Base-by-base conservation (phyloP, 1,140 invertebrate genomes). In the Drosophila asahinai region DNA sequence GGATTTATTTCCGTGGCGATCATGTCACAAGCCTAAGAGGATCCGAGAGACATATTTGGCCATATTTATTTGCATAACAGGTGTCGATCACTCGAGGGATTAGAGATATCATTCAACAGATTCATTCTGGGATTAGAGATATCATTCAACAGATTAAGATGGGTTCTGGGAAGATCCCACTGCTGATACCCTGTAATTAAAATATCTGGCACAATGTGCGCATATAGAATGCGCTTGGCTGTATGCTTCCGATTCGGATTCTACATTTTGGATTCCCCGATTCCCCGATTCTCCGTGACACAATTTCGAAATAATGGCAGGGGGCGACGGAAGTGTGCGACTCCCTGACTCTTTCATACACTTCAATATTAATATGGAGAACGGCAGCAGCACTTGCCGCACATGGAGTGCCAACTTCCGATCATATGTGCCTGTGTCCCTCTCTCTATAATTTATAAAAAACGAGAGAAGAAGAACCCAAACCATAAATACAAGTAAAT, bases 351-450 rank as follows among this genome's bases (percentile, higher is more conserved):
- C 51, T 61, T 43, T 40, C 36, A n/a, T 30, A 52, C n/a, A 68
- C 40, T 71, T 59, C 9, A 33, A 36, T 45, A 83, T 87, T 87
- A 87, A 89, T 87, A 87, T 87, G 83, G 80, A 81, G 58, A 87
- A 89, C 83, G 77, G 60, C 74, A 70, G 14, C 42, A 43, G 72
- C 84, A 81, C 81, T 83, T 81, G 77, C 79, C 83, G 73, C 86
- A 87, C 71, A 87, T 87, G 83, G 83, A 81, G 62, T 70, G 64
- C 51, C 51, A 74, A 87, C 83, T 87, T 87, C 83, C 83, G 83
- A 87, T 80, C 65, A 62, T 55, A 68, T 42, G 15, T 52, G 45
- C 48, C 27, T 25, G 22, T 25, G 22, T 2, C 22, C 22, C 22
- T 51, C 63, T 65, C 49, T 77, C 49, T 73, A 86, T 73, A 66